Conservation (phyloP, 2,113 vertebrate genomes). For the Sinocyclocheilus grahami region DNA sequence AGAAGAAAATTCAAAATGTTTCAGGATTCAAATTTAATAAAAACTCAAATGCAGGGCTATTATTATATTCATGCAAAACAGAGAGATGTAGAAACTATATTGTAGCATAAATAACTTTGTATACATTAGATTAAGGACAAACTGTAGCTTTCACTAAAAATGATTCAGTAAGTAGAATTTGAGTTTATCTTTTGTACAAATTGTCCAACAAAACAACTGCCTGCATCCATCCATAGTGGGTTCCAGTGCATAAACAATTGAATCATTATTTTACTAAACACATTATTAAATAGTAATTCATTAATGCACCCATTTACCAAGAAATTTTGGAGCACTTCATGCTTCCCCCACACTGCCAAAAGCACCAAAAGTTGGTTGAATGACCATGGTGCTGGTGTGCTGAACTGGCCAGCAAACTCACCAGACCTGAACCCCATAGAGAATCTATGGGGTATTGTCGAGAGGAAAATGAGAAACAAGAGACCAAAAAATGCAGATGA, state of each 20-base stretch:
- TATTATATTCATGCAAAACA: not conserved
- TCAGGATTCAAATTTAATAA: not conserved
- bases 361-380: too few species aligned
- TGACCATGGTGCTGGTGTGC: too few species aligned
- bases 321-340: too few species aligned
- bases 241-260: not conserved
- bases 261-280: not conserved
- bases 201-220: not conserved
- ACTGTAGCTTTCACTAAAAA: not conserved
- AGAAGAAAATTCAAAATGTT: not conserved
- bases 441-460: too few species aligned
- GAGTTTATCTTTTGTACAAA: not conserved
- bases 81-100: not conserved
- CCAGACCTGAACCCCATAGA: too few species aligned
- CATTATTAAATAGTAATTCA: not conserved
- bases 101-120: not conserved
- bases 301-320: too few species aligned
- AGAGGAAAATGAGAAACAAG: too few species aligned
- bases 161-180: not conserved
- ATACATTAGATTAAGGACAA: not conserved
- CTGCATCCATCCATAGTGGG: not conserved
- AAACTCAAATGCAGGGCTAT: not conserved
- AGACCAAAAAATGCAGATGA: too few species aligned
- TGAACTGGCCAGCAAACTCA: too few species aligned
- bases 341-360: too few species aligned